phyloP scores from a whole-genome alignment of 2,113 vertebrate species.

The Centropus bengalensis region DNA sequence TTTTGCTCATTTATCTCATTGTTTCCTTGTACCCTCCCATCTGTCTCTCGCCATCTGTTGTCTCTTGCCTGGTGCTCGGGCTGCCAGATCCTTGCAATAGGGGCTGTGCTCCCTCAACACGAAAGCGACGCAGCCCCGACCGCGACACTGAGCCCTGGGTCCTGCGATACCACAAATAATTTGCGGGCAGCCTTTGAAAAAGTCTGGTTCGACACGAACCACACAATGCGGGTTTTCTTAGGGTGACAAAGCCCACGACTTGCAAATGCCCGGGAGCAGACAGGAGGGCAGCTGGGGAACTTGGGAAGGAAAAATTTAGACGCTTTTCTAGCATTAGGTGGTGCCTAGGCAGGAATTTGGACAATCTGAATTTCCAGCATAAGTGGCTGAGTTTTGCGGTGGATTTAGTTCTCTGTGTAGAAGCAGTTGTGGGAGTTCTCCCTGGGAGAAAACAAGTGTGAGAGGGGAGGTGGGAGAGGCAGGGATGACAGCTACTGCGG shows the following conservation, averaged over 20 bases:
- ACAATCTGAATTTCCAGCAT: background rate
- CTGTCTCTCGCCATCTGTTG: constrained; percentile 56
- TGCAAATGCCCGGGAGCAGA: background rate
- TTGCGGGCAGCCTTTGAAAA: background rate
- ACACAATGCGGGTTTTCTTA: rapidly evolving
- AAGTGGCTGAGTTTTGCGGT: background rate
- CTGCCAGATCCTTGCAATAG: background rate
- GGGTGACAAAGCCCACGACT: background rate
- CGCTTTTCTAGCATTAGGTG: background rate
- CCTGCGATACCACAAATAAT: background rate
- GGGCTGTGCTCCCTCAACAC: background rate
- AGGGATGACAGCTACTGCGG: background rate
- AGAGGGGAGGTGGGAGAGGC: background rate
- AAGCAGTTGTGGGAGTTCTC: background rate
- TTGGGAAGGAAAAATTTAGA: background rate
- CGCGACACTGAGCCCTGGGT: rapidly evolving
- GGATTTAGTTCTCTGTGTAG: background rate
- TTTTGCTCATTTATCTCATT: constrained; percentile 64
- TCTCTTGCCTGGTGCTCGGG: background rate
- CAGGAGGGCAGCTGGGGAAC: background rate
- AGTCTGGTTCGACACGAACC: background rate
- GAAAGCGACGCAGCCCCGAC: rapidly evolving
- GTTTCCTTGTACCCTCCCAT: constrained; percentile 46
- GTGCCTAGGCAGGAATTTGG: background rate
- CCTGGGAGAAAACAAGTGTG: background rate